Percentiles rank a stretch among this genome's conserved stretches.
These are phyloP conservation scores for Epistrophe grossulariae DNA, from an alignment of 2,888 invertebrate genomes.

Conservation along the genomic window DNA sequence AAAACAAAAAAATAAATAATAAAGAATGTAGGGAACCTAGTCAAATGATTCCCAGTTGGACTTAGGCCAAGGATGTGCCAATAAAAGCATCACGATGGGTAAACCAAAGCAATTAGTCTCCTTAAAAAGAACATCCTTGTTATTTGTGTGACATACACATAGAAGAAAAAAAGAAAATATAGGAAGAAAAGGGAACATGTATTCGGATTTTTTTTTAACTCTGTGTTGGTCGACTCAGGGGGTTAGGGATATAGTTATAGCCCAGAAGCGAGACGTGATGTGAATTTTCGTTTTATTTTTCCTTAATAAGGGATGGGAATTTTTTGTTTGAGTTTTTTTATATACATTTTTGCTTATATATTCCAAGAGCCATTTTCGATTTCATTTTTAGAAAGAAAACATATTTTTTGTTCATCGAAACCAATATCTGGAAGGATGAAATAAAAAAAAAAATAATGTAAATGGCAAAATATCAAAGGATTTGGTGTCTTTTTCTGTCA, in stretches of 20 bases:
- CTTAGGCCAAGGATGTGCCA: conserved; percentile 39
- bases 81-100: conserved; percentile 59
- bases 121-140: conserved; percentile 62
- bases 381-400: not conserved
- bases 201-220: not conserved
- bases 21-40: conserved; percentile 9
- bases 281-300: conserved; percentile 48
- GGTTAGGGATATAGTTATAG: conserved; percentile 14
- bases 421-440: not conserved
- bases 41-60: conserved; percentile 19
- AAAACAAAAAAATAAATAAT: not conserved
- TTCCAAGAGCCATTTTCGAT: not conserved
- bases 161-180: not conserved
- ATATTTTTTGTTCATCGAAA: not conserved
- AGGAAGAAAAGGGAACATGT: conserved; percentile 9
- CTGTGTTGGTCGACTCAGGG: conserved; percentile 8
- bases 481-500: conserved; percentile 41
- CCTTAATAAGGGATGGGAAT: conserved; percentile 1
- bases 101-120: conserved; percentile 67
- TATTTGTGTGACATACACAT: conserved; percentile 27
- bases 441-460: conserved; percentile 15
- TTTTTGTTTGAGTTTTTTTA: conserved; percentile 13
- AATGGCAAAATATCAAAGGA: conserved; percentile 43
- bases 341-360: conserved; percentile 12
- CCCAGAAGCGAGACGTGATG: conserved; percentile 60